Evolutionary conservation across 2,888 invertebrate genomes (phyloP).

Genomic region (Acholoe squamosa): DNA sequence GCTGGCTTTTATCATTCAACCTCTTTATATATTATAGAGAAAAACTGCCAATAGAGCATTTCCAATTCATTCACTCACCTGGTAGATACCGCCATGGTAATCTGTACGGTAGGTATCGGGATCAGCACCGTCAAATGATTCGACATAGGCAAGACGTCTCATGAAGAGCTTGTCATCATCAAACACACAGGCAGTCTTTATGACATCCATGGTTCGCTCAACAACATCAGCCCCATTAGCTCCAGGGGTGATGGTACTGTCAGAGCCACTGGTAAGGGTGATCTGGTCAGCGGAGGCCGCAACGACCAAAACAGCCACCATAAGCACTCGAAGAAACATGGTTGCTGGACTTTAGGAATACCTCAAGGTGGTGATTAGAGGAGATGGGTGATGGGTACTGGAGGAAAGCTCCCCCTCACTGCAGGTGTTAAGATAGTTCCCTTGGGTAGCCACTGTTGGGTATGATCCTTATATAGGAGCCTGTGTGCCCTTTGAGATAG

Average conservation of each 20-base stretch:
- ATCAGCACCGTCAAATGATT: constrained; percentile 73
- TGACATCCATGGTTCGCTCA: constrained; percentile 60
- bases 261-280: constrained; percentile 6
- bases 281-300: neutral
- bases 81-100: constrained; percentile 77
- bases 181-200: constrained; percentile 70
- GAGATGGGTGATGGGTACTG: too few species aligned
- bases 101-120: constrained; percentile 70
- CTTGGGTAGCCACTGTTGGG: too few species aligned
- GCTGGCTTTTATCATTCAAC: too few species aligned
- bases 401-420: too few species aligned
- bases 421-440: too few species aligned
- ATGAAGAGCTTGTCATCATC: constrained; percentile 74
- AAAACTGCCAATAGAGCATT: too few species aligned
- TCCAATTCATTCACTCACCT: constrained; percentile 72
- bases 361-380: too few species aligned
- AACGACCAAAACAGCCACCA: constrained; percentile 13
- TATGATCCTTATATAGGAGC: too few species aligned
- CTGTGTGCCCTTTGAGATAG: too few species aligned
- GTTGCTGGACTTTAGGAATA: too few species aligned
- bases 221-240: constrained; percentile 65
- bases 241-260: constrained; percentile 62
- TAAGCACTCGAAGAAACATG: neutral
- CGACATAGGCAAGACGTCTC: constrained; percentile 75
- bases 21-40: too few species aligned